Conservation (phyloP, 2,113 vertebrate species). For the Carlito syrichta region DNA sequence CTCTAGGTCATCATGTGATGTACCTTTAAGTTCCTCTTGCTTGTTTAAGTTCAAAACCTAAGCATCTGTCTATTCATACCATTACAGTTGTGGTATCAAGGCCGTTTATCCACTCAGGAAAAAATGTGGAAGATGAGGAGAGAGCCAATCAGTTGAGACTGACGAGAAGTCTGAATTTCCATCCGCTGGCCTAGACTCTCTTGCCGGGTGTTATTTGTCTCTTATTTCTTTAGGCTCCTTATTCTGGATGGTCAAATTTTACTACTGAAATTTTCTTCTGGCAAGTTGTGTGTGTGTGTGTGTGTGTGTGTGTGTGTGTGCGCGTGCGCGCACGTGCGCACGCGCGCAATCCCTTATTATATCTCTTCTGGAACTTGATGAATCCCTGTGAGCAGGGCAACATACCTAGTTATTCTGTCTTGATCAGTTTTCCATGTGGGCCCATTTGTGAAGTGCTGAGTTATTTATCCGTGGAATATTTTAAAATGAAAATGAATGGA, state of each 20-base stretch:
- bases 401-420: not conserved
- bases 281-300: not conserved
- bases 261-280: not conserved
- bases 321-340: too few species aligned
- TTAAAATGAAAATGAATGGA: not conserved
- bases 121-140: accelerated
- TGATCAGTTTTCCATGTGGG: not conserved
- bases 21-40: not conserved
- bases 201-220: not conserved
- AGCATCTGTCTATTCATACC: not conserved
- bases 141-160: accelerated
- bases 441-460: not conserved
- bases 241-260: not conserved
- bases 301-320: not conserved
- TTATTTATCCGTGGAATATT: not conserved
- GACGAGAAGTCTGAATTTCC: not conserved
- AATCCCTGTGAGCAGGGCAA: not conserved
- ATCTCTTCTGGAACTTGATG: not conserved
- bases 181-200: not conserved
- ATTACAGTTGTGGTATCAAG: accelerated
- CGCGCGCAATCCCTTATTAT: not conserved
- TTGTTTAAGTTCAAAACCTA: not conserved
- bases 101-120: not conserved
- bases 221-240: not conserved
- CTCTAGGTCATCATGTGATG: not conserved